Conservation (phyloP, 2,797 vertebrate species). For the Semaprochilodus insignis region DNA sequence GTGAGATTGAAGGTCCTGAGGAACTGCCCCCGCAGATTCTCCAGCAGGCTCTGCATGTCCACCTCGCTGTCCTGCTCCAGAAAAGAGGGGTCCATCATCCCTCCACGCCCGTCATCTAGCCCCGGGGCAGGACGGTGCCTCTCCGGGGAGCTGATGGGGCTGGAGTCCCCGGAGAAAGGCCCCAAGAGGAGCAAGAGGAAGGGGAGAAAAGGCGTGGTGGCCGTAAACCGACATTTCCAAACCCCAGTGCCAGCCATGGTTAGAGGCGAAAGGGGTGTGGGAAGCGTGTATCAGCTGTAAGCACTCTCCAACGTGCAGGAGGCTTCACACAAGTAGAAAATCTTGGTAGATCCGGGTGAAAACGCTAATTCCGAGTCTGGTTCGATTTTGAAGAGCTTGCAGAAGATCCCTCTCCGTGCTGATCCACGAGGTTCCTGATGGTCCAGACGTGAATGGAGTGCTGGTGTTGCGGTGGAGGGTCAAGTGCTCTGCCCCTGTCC, state of each 20-base stretch:
- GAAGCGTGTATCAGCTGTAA: conserved; percentile 54
- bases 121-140: conserved; percentile 72
- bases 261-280: conserved; percentile 59
- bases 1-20: conserved; percentile 91
- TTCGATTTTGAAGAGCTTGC: conserved; percentile 32
- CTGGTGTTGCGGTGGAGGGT: conserved; percentile 77
- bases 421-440: conserved; percentile 27
- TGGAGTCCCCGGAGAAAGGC: conserved; percentile 72
- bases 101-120: conserved; percentile 83
- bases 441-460: conserved; percentile 33
- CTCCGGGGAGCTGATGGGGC: conserved; percentile 87
- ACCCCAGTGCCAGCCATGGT: conserved; percentile 83
- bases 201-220: conserved; percentile 65
- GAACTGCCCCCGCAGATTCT: conserved; percentile 91
- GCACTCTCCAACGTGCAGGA: conserved; percentile 47
- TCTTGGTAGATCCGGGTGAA: conserved; percentile 33
- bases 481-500: conserved; percentile 57
- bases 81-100: conserved; percentile 84
- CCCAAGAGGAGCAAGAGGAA: conserved; percentile 67
- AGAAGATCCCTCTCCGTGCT: not conserved
- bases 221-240: conserved; percentile 67
- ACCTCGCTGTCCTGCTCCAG: conserved; percentile 85
- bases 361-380: conserved; percentile 33
- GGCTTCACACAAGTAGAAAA: conserved; percentile 49
- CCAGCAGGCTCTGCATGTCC: conserved; percentile 87